phyloP scores from a whole-genome alignment of 2,113 vertebrate genomes.

The Cisticola juncidis region DNA sequence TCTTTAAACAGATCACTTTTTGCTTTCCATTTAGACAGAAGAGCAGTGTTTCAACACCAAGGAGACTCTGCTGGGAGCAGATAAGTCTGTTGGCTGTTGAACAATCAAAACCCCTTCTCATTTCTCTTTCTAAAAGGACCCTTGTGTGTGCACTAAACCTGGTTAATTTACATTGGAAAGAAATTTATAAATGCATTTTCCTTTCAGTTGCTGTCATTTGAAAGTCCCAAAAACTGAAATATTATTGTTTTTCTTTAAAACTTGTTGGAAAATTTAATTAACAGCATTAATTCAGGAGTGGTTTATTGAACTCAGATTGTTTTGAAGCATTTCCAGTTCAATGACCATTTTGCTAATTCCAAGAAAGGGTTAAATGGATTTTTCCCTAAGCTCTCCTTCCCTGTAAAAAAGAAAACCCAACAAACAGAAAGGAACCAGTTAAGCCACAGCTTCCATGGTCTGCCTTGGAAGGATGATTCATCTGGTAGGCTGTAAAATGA shows the following conservation, averaged over 20 bases:
- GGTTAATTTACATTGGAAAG: background rate
- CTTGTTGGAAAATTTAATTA: background rate
- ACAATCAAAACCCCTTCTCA: background rate
- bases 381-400: background rate
- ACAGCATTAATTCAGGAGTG: background rate
- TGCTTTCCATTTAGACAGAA: background rate
- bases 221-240: background rate
- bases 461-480: background rate
- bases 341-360: background rate
- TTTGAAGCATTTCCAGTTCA: background rate
- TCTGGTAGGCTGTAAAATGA: background rate
- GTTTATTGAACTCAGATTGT: background rate
- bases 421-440: background rate
- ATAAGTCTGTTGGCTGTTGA: background rate
- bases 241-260: background rate
- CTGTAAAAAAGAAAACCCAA: background rate
- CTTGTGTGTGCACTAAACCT: background rate
- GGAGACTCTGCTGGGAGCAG: background rate
- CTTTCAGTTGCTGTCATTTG: background rate
- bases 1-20: background rate
- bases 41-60: background rate
- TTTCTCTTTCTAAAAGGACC: background rate
- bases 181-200: background rate
- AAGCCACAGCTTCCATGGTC: background rate
- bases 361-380: background rate